These are phyloP conservation scores for Thermophis baileyi DNA, from an alignment of 2,113 vertebrate species.

Conservation along the genomic window DNA sequence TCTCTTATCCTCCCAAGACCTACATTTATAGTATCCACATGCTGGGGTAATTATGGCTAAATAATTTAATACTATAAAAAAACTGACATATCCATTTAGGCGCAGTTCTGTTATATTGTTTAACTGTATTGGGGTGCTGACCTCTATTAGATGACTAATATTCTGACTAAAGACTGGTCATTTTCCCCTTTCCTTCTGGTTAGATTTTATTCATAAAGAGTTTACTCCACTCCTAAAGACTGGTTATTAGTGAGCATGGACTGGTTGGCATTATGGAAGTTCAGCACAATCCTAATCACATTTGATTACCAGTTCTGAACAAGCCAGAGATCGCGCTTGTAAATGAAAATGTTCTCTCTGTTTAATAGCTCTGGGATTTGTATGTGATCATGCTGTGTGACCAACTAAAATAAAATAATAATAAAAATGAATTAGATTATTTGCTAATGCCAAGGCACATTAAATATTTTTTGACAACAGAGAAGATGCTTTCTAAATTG, in stretches of 20 bases:
- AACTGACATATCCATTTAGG: constrained; percentile 71
- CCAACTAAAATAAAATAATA: constrained; percentile 51
- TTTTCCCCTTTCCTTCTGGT: constrained; percentile 44
- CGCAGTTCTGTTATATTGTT: constrained; percentile 68
- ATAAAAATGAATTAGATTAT: constrained; percentile 65
- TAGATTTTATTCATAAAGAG: constrained; percentile 57
- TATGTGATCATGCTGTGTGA: constrained; percentile 67
- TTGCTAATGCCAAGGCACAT: constrained; percentile 69
- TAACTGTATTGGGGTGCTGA: constrained; percentile 68
- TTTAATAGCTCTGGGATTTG: constrained; percentile 66
- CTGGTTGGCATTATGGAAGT: constrained; percentile 54
- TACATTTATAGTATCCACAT: constrained; percentile 69
- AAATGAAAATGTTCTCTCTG: constrained; percentile 62
- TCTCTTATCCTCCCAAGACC: constrained; percentile 62
- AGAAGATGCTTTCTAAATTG: constrained; percentile 72
- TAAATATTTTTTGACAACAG: constrained; percentile 73
- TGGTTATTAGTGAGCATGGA: constrained; percentile 54
- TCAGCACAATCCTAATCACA: constrained; percentile 58
- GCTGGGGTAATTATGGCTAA: constrained; percentile 73
- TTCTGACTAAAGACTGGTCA: constrained; percentile 68
- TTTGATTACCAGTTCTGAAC: constrained; percentile 64
- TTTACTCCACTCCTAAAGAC: constrained; percentile 43
- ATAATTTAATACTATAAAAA: constrained; percentile 72
- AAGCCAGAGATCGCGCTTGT: constrained; percentile 55
- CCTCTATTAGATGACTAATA: constrained; percentile 72